These are phyloP conservation scores for Ormyrus thymus DNA, from an alignment of 2,888 invertebrate species.

Conservation along the genomic window DNA sequence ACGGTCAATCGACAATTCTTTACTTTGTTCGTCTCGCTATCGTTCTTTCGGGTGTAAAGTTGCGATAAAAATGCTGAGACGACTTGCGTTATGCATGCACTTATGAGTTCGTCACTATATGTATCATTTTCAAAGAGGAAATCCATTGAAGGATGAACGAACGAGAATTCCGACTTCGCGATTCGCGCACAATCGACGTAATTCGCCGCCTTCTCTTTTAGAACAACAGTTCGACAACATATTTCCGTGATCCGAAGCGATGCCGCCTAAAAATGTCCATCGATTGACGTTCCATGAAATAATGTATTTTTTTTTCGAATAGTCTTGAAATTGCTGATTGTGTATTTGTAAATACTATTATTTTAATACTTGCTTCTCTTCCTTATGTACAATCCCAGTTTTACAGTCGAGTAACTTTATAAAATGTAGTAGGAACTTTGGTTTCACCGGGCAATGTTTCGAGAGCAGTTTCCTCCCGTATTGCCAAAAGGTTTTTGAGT, in stretches of 20 bases:
- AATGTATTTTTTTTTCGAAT: slow-evolving; percentile 55
- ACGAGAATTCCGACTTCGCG: slow-evolving; percentile 30
- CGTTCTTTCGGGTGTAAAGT: slow-evolving; percentile 51
- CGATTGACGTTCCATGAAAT: slow-evolving; percentile 53
- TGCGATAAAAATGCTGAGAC: slow-evolving; percentile 51
- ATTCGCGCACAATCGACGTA: slow-evolving; percentile 30
- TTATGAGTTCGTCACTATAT: slow-evolving; percentile 41
- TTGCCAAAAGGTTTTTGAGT: slow-evolving; percentile 53
- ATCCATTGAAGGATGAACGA: slow-evolving; percentile 40
- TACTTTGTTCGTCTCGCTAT: slow-evolving; percentile 37
- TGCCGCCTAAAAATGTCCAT: slow-evolving; percentile 22
- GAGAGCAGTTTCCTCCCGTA: slow-evolving; percentile 71
- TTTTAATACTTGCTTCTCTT: slow-evolving; percentile 67
- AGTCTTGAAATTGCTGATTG: slow-evolving; percentile 70
- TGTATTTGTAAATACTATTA: slow-evolving; percentile 69
- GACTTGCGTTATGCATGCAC: slow-evolving; percentile 42
- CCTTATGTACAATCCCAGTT: slow-evolving; percentile 72
- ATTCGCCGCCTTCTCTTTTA: neutral
- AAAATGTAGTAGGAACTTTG: slow-evolving; percentile 80
- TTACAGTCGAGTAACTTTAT: slow-evolving; percentile 74
- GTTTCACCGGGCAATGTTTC: slow-evolving; percentile 78
- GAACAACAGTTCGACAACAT: slow-evolving; percentile 55
- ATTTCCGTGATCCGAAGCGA: slow-evolving; percentile 45
- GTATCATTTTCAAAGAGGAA: slow-evolving; percentile 48
- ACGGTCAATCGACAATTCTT: slow-evolving; percentile 65